Evolutionary conservation across 2,797 vertebrate species (phyloP).

Genomic region (Takifugu rubripes): DNA sequence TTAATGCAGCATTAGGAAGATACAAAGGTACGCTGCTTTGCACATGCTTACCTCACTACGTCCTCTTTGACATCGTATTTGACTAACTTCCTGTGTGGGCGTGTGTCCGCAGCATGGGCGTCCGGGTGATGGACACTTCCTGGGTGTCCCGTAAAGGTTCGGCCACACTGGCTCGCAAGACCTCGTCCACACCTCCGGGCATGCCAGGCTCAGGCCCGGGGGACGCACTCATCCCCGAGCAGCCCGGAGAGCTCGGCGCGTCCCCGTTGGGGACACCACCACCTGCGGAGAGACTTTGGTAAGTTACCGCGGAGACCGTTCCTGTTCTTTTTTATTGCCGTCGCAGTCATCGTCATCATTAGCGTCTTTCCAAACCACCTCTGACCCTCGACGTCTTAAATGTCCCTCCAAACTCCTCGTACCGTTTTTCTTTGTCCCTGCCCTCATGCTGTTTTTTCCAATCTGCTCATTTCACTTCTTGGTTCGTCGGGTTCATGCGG

Average conservation of each 20-base stretch:
- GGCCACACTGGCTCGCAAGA: conserved; percentile 80
- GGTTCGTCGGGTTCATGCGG: conserved; percentile 34
- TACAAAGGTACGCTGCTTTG: conserved; percentile 88
- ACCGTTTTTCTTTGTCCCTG: conserved; percentile 8
- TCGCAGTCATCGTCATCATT: conserved; percentile 32
- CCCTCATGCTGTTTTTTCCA: neutral
- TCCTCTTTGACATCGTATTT: conserved; percentile 3
- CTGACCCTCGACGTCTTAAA: conserved; percentile 16
- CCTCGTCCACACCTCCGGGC: conserved; percentile 84
- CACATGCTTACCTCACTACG: conserved; percentile 8
- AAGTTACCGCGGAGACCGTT: conserved; percentile 58
- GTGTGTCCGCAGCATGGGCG: conserved; percentile 86
- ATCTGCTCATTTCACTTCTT: conserved; percentile 8
- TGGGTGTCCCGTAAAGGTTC: conserved; percentile 97
- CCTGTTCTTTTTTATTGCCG: conserved; percentile 32
- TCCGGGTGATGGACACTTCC: conserved; percentile 98
- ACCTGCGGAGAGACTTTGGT: conserved; percentile 84
- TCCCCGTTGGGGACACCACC: conserved; percentile 82
- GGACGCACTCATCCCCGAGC: conserved; percentile 85
- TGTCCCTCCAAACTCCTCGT: conserved; percentile 10
- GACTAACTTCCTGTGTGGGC: conserved; percentile 24
- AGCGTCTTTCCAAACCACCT: conserved; percentile 22
- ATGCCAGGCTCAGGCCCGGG: conserved; percentile 82
- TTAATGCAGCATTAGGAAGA: conserved; percentile 99
- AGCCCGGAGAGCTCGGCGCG: conserved; percentile 76